phyloP scores from a whole-genome alignment of 2,888 invertebrate genomes.

The Gastracanthus pulcherrimus region DNA sequence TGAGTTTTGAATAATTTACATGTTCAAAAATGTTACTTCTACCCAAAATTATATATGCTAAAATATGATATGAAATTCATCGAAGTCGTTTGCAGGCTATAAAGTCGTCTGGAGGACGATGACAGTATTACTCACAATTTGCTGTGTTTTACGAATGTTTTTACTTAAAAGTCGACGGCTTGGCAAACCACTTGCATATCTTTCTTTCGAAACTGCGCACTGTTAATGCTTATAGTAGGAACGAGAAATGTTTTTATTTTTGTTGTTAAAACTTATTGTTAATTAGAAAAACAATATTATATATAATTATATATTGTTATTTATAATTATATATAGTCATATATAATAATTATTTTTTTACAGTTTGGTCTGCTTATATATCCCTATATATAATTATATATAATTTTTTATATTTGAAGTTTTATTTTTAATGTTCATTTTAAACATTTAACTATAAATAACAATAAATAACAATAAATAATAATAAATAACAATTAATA shows the following conservation, averaged over 20 bases:
- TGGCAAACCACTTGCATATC: background rate
- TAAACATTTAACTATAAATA: too few relatives aligned
- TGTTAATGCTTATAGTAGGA: background rate
- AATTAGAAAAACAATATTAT: too few relatives aligned
- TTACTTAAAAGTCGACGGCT: background rate
- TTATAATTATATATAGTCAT: too few relatives aligned
- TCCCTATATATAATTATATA: too few relatives aligned
- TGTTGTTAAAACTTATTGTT: too few relatives aligned
- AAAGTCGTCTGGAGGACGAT: conserved; percentile 15
- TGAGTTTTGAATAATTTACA: background rate
- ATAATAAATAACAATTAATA: too few relatives aligned
- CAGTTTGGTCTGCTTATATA: too few relatives aligned
- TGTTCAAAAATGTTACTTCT: background rate
- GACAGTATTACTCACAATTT: background rate
- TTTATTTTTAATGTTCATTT: too few relatives aligned
- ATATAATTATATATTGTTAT: too few relatives aligned
- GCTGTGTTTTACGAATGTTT: conserved; percentile 12
- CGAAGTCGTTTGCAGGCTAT: background rate
- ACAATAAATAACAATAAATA: too few relatives aligned
- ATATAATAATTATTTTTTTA: too few relatives aligned
- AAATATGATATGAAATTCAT: background rate
- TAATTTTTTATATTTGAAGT: too few relatives aligned
- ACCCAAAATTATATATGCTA: background rate
- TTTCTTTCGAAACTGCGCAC: background rate
- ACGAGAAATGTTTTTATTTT: background rate